Conservation (phyloP, 1,140 invertebrate genomes). For the Bombus polaris region DNA sequence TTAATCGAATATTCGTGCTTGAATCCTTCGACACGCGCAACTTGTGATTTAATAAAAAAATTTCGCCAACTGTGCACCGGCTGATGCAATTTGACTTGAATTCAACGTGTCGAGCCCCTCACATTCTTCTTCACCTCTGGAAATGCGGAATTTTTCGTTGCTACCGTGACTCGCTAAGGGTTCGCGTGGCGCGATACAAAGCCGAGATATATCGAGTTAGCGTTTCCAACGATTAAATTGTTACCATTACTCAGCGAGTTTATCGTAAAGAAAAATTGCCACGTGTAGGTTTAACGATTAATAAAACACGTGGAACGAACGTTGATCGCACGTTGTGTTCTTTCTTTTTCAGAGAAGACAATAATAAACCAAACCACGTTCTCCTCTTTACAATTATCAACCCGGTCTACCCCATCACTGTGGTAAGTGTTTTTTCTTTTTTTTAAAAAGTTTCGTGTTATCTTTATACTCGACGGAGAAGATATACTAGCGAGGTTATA, state of each 20-base stretch:
- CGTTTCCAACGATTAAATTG: constrained; percentile 25
- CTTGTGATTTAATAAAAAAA: constrained; percentile 44
- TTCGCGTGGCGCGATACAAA: not conserved
- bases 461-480: not conserved
- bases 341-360: constrained; percentile 79
- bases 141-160: constrained; percentile 34
- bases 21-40: not conserved
- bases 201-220: not conserved
- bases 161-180: not conserved
- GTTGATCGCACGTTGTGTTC: not conserved
- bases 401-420: constrained; percentile 98
- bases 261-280: not conserved
- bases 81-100: constrained; percentile 36
- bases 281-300: not conserved
- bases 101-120: not conserved
- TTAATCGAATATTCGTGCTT: constrained; percentile 36
- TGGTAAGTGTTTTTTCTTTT: constrained; percentile 89
- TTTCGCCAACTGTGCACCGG: constrained; percentile 38
- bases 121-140: not conserved
- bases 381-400: constrained; percentile 97
- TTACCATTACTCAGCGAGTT: constrained; percentile 6
- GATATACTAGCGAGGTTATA: not conserved
- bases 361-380: constrained; percentile 93
- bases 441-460: not conserved
- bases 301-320: not conserved